Conservation (phyloP, 1,140 invertebrate species). For the Euschistus heros region DNA sequence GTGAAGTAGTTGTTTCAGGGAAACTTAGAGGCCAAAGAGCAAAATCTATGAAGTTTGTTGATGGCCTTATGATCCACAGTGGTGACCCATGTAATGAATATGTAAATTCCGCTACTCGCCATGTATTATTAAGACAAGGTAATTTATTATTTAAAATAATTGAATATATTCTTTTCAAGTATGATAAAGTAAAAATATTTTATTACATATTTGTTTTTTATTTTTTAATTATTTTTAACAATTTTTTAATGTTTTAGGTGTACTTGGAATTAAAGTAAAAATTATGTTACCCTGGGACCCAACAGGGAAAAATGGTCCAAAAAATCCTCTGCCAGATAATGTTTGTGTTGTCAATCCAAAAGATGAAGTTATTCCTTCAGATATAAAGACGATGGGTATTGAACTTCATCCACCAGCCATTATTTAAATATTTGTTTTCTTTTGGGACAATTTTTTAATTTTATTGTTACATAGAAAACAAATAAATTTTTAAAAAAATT, state of each 20-base stretch:
- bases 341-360: slow-evolving; percentile 92
- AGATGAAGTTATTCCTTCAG: slow-evolving; percentile 46
- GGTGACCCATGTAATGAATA: slow-evolving; percentile 98
- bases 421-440: too few species aligned
- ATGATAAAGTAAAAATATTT: too few species aligned
- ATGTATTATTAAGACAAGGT: slow-evolving; percentile 94
- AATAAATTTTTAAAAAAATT: too few species aligned
- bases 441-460: too few species aligned
- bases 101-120: slow-evolving; percentile 93
- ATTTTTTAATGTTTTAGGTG: slow-evolving; percentile 39
- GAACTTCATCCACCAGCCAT: neutral
- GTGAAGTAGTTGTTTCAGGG: slow-evolving; percentile 97
- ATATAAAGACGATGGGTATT: neutral
- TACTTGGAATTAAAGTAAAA: slow-evolving; percentile 90
- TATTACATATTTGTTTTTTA: too few species aligned
- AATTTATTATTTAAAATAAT: slow-evolving; percentile 24
- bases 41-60: slow-evolving; percentile 99
- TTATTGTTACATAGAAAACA: too few species aligned
- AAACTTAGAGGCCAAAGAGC: slow-evolving; percentile 98
- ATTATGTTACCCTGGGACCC: slow-evolving; percentile 99
- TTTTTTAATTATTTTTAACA: too few species aligned
- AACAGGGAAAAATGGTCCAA: slow-evolving; percentile 93
- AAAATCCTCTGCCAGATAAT: slow-evolving; percentile 92
- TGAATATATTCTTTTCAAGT: too few species aligned
- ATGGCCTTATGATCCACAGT: slow-evolving; percentile 99